A percentile compares a stretch with the other conserved stretches of the same genome.
These are phyloP conservation scores for Limosa lapponica DNA, from an alignment of 2,797 vertebrate species.

Conservation along the genomic window DNA sequence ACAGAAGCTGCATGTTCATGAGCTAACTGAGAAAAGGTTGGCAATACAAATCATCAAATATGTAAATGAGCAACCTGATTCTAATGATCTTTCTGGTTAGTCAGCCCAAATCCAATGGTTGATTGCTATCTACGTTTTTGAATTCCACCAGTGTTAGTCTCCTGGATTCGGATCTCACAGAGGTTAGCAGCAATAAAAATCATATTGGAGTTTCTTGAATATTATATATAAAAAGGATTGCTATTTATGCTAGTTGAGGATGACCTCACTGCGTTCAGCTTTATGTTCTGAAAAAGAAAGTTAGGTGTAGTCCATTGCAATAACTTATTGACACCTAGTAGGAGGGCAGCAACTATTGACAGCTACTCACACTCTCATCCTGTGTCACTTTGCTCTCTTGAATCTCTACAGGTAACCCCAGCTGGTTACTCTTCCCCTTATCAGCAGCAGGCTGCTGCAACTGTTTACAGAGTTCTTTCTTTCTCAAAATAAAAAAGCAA, in stretches of 20 bases:
- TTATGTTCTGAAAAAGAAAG: background rate
- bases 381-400: background rate
- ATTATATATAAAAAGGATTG: background rate
- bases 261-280: background rate
- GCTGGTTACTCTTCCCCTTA: background rate
- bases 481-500: background rate
- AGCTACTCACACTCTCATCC: background rate
- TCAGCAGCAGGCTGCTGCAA: background rate
- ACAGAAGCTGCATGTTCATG: background rate
- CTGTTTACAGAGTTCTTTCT: background rate
- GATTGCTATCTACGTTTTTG: background rate
- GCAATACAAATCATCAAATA: background rate
- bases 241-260: background rate
- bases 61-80: background rate
- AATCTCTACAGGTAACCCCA: background rate
- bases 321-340: background rate
- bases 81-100: background rate
- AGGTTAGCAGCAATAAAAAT: background rate
- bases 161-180: background rate
- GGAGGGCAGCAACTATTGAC: background rate
- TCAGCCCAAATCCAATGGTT: background rate
- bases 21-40: background rate
- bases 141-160: background rate
- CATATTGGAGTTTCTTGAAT: background rate
- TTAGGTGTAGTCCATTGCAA: background rate